Conservation (phyloP, 2,797 vertebrate genomes). For the Neopelma chrysocephalum region DNA sequence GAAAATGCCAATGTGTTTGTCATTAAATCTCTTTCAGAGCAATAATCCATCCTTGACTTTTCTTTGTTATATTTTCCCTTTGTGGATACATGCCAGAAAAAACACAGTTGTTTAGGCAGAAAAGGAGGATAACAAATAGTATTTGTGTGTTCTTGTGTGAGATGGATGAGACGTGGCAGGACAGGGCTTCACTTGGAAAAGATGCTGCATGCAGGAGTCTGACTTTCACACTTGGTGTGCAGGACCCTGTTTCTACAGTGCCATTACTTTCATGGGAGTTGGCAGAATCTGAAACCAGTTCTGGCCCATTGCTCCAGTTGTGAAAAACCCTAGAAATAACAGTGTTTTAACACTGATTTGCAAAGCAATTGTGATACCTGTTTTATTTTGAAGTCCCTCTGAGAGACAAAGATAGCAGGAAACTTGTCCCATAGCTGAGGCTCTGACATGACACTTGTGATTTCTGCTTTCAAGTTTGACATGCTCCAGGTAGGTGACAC, state of each 20-base stretch:
- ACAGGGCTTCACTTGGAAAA: conserved; percentile 14
- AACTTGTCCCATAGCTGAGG: neutral
- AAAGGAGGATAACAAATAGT: conserved; percentile 46
- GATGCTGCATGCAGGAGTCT: neutral
- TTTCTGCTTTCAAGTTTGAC: neutral
- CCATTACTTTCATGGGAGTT: neutral
- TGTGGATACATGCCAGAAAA: conserved; percentile 73
- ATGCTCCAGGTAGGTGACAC: fast-evolving
- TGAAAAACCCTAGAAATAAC: neutral
- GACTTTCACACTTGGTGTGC: neutral
- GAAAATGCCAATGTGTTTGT: conserved; percentile 73
- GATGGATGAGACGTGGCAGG: conserved; percentile 33
- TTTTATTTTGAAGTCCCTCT: neutral
- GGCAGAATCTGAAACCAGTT: neutral
- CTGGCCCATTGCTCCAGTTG: neutral
- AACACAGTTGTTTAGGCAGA: conserved; percentile 63
- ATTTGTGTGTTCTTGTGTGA: conserved; percentile 37
- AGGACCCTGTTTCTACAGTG: neutral
- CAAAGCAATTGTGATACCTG: neutral
- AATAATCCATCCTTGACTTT: conserved; percentile 70
- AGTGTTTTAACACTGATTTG: neutral
- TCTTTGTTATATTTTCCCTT: conserved; percentile 71
- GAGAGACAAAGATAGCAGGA: neutral
- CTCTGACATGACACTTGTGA: neutral
- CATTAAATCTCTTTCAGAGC: conserved; percentile 68